A percentile compares a stretch with the other conserved stretches of the same genome.
Conservation (phyloP, 2,113 vertebrate species). For the Engystomops pustulosus region DNA sequence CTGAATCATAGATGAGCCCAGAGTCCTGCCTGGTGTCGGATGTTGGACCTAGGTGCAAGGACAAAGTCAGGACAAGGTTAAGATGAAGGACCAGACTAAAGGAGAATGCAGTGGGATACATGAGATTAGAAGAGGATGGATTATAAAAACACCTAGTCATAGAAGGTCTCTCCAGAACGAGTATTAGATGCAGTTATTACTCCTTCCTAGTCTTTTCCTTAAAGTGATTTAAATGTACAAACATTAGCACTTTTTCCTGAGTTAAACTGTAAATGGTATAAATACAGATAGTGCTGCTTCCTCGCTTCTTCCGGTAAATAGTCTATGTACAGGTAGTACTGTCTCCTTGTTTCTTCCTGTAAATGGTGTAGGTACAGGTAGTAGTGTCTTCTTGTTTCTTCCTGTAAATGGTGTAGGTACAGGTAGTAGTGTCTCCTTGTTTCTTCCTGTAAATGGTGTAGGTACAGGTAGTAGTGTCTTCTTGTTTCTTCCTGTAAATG, state of each 20-base stretch:
- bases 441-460: not conserved
- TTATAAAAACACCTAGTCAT: too few species aligned
- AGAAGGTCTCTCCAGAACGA: too few species aligned
- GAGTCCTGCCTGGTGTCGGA: not conserved
- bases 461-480: not conserved
- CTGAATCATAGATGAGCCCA: not conserved
- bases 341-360: too few species aligned
- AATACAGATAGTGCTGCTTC: not conserved
- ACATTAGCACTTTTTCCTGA: too few species aligned
- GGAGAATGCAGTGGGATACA: too few species aligned
- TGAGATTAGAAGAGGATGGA: too few species aligned
- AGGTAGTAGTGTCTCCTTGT: not conserved
- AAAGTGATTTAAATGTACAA: too few species aligned
- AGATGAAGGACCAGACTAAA: not conserved
- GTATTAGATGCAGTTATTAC: too few species aligned
- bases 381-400: not conserved
- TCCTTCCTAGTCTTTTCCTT: too few species aligned
- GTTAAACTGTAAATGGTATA: too few species aligned
- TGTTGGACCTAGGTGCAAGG: not conserved
- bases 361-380: too few species aligned
- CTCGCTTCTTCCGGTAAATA: not conserved
- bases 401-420: not conserved
- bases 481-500: not conserved
- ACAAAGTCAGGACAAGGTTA: constrained; percentile 7
- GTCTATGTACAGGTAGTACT: not conserved